Base-by-base conservation (phyloP, 1,140 invertebrate genomes). In the Diorhabda sublineata region DNA sequence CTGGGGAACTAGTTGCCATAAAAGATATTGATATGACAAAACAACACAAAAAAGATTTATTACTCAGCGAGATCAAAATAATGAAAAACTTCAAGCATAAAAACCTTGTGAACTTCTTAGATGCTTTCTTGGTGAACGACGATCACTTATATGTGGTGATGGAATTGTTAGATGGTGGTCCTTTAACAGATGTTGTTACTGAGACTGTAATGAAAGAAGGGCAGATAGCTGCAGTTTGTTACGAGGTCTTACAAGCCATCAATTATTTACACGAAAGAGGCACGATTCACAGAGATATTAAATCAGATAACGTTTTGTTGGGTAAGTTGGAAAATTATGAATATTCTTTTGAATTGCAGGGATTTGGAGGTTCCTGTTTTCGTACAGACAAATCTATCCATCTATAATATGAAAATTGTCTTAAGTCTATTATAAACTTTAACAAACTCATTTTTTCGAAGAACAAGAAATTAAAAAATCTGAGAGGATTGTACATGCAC, bases 171-270 rank as follows among this genome's bases (percentile, higher is more conserved):
- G 94, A 97, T 76, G 97, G 97, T 44, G 97, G 97, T 3, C 93
- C 96, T 1, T 82, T 99, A 3, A 99, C 97, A 0, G 96, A 99
- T 82, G 96, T 99, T 2, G 97, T 98, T 2, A 98, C 95, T 2
- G 97, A 98, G 84, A 97, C 96, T 2, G 89, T 98, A 8, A 98
- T 99, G 95, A 95, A 97, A 76, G 97, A 98, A 81, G 89, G 90
- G 2, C 97, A 99, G 81, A 99, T 99, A 64, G 96, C 97, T 8
- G 95, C 95, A 11, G 95, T 99, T 3, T 96, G 92, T 75, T 87
- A 90, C 66, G 96, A 98, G 84, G 95, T 95, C 47, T 83, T 98
- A 3, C 92, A 96, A 82, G 97, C 95, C 0, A 89, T 98, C 45
- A 90, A 91, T 73, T 99, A 97, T 81, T 83, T 98, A 11, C 96